A percentile compares a stretch with the other conserved stretches of the same genome.
Conservation (phyloP, 2,888 invertebrate genomes). For the Globia sparganii region DNA sequence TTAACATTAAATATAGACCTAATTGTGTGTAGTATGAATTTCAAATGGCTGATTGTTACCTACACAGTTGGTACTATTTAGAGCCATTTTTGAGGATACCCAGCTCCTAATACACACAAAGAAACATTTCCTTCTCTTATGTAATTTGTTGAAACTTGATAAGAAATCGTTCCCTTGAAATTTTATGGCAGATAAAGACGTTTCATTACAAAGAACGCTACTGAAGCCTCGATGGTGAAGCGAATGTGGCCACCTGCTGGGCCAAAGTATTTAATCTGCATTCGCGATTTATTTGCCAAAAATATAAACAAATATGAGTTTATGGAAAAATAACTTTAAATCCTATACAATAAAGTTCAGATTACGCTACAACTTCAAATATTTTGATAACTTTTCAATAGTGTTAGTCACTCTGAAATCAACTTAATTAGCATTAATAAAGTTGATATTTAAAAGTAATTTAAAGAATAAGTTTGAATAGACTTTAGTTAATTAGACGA, state of each 20-base stretch:
- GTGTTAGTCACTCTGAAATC: too few relatives aligned
- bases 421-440: too few relatives aligned
- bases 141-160: neutral
- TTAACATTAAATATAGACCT: slow-evolving; percentile 2
- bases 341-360: too few relatives aligned
- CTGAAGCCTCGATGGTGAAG: neutral
- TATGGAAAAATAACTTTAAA: too few relatives aligned
- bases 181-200: neutral
- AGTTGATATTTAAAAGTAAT: too few relatives aligned
- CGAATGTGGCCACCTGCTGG: neutral
- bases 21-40: slow-evolving; percentile 26
- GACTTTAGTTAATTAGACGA: too few relatives aligned
- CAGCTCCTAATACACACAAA: neutral
- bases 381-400: too few relatives aligned
- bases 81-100: neutral
- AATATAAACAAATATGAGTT: too few relatives aligned
- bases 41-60: neutral
- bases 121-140: neutral
- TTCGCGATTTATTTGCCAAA: too few relatives aligned
- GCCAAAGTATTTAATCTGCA: too few relatives aligned
- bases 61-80: neutral
- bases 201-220: neutral
- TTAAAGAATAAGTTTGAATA: too few relatives aligned
- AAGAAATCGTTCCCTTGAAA: neutral
- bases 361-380: too few relatives aligned